Evolutionary conservation across 2,797 vertebrate genomes (phyloP).

Genomic region (Channa striata): DNA sequence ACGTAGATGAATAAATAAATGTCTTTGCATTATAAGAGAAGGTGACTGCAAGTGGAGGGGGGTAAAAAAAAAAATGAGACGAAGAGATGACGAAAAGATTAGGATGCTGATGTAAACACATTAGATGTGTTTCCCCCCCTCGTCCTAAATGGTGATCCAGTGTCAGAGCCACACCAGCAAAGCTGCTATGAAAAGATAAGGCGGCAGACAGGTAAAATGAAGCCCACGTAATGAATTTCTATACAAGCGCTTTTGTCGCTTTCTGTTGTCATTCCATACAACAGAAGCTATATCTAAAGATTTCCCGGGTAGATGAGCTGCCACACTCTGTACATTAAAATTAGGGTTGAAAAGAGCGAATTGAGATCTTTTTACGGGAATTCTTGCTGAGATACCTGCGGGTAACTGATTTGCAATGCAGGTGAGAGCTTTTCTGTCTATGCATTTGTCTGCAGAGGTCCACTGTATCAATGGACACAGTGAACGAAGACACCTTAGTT

Average conservation of each 20-base stretch:
- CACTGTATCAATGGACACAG: neutral
- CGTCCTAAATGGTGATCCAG: slow-evolving; percentile 68
- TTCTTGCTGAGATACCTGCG: slow-evolving; percentile 21
- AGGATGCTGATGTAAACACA: slow-evolving; percentile 72
- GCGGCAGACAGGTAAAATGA: slow-evolving; percentile 71
- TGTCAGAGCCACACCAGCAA: slow-evolving; percentile 58
- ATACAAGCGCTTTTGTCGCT: slow-evolving; percentile 60
- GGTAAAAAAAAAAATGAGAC: slow-evolving; percentile 47
- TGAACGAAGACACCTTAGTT: slow-evolving; percentile 25
- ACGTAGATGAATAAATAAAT: slow-evolving; percentile 11
- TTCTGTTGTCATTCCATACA: slow-evolving; percentile 56
- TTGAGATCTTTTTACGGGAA: slow-evolving; percentile 33
- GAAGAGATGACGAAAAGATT: slow-evolving; percentile 68
- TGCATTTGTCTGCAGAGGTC: neutral
- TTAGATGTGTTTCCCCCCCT: slow-evolving; percentile 46
- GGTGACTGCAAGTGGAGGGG: slow-evolving; percentile 53
- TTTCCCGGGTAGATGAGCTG: slow-evolving; percentile 34
- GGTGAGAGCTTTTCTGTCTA: neutral
- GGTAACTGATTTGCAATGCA: neutral
- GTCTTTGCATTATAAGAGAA: slow-evolving; percentile 18
- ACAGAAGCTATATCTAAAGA: slow-evolving; percentile 39
- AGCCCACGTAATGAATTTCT: slow-evolving; percentile 64
- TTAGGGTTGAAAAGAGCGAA: slow-evolving; percentile 16
- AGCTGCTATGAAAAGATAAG: slow-evolving; percentile 72
- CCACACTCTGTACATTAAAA: slow-evolving; percentile 45